phyloP scores from a whole-genome alignment of 2,888 invertebrate genomes.

The Sisyra nigra region DNA sequence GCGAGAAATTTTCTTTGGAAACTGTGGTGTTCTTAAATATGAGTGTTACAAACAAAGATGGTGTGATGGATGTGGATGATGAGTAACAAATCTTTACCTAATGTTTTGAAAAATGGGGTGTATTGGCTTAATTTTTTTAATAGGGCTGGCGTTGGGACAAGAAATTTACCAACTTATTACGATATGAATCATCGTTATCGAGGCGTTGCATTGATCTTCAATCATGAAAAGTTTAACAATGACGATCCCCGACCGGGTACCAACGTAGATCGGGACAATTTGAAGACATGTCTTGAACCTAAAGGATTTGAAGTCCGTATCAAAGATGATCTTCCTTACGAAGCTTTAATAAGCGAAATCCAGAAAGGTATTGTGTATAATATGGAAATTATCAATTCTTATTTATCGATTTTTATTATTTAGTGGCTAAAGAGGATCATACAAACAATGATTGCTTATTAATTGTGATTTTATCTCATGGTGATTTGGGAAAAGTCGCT shows the following conservation, averaged over 20 bases:
- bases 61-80: too few species aligned
- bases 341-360: too few species aligned
- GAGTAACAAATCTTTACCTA: too few species aligned
- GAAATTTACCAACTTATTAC: too few species aligned
- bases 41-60: too few species aligned
- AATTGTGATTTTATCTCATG: conserved; percentile 75
- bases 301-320: conserved; percentile 59
- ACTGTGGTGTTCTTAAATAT: too few species aligned
- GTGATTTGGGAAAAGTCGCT: conserved; percentile 75
- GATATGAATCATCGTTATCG: conserved; percentile 63
- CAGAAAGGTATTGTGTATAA: too few species aligned
- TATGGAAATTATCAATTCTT: too few species aligned
- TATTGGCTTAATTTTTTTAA: too few species aligned
- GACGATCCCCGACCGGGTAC: conserved; percentile 66
- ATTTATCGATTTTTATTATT: conserved; percentile 18
- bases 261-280: conserved; percentile 65
- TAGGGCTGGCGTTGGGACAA: too few species aligned
- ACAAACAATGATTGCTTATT: conserved; percentile 68
- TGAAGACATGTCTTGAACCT: conserved; percentile 42
- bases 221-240: conserved; percentile 69
- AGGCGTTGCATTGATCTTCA: conserved; percentile 77
- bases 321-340: conserved; percentile 56
- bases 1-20: too few species aligned
- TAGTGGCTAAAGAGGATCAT: conserved; percentile 63
- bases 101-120: too few species aligned